Evolutionary conservation across 2,888 invertebrate species (phyloP), one percentile per base, ranked within the genome.

Genomic region (Sepioteuthis lessoniana): DNA sequence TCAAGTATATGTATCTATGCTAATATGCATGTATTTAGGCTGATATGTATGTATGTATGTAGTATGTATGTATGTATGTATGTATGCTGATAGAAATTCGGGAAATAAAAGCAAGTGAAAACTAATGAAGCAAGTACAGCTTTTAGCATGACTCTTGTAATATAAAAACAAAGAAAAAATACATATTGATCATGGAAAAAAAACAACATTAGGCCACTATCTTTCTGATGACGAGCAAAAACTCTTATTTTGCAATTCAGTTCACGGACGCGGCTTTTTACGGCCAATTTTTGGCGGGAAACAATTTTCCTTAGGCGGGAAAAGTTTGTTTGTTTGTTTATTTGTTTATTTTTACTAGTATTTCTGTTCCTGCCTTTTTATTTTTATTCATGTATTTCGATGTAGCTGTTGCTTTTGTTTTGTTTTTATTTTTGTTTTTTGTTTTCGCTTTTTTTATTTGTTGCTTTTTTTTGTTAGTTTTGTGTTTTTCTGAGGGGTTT

Each of bases 161-260:
- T 76, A 76, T 13, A 16, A 76, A 76, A 16, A 35, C n/a, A 16
- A 35, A 25, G 4, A 35, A 35, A 16, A 76, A 35, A 25, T 76
- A 35, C 35, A 25, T 76, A 35, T n/a, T 7, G 8, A n/a, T n/a
- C 2, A n/a, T 8, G 16, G 1, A 19, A 4, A 19, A n/a, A n/a
- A 76, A 35, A n/a, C n/a, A n/a, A 2, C n/a, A n/a, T 76, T 76
- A 16, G n/a, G n/a, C 16, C 0, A n/a, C 3, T 35, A n/a, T 76
- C 76, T 76, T 76, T 76, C 76, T 76, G n/a, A n/a, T n/a, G 16
- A 76, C n/a, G 76, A n/a, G 76, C 19, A 76, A 76, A 76, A 76
- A 76, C 76, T n/a, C 76, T 76, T 76, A 76, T n/a, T 76, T 76
- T 76, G 76, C 76, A n/a, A 76, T 76, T 76, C 76, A n/a, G 76